phyloP scores from a whole-genome alignment of 2,797 vertebrate species.

The Sylvia borin region DNA sequence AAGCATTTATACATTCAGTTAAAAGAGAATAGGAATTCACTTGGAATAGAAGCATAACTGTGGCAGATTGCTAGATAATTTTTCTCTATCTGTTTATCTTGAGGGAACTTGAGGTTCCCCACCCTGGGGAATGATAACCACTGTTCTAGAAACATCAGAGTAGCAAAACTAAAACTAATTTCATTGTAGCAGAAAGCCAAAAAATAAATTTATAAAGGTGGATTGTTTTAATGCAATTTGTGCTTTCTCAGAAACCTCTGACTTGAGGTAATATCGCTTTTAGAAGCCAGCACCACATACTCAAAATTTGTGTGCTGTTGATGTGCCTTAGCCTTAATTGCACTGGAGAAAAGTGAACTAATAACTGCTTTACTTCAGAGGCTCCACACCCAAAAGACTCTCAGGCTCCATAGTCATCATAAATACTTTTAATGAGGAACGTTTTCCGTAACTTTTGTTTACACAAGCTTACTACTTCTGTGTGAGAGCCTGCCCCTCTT shows the following conservation, averaged over 20 bases:
- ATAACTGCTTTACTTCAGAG: neutral
- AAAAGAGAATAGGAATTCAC: neutral
- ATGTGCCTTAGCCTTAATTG: neutral
- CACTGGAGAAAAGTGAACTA: neutral
- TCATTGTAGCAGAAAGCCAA: neutral
- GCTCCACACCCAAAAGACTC: constrained; percentile 27
- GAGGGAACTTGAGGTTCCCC: neutral
- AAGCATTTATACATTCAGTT: neutral
- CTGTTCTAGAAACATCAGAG: neutral
- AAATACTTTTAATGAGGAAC: constrained; percentile 18
- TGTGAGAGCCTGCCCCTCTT: constrained; percentile 9
- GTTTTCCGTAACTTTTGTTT: constrained; percentile 13
- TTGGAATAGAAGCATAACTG: neutral
- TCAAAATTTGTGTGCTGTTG: neutral
- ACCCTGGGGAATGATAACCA: rapidly evolving
- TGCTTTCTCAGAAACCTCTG: neutral
- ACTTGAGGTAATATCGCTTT: neutral
- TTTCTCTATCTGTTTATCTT: neutral
- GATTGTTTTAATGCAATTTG: neutral
- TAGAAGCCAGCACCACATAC: neutral
- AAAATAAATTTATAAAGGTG: neutral
- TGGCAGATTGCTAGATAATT: neutral
- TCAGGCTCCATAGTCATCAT: constrained; percentile 1
- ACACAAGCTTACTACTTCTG: neutral
- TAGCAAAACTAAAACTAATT: neutral